A percentile compares a stretch with the other conserved stretches of the same genome.
These are phyloP conservation scores for Diloba caeruleocephala DNA, from an alignment of 2,888 invertebrate genomes.

Conservation along the genomic window DNA sequence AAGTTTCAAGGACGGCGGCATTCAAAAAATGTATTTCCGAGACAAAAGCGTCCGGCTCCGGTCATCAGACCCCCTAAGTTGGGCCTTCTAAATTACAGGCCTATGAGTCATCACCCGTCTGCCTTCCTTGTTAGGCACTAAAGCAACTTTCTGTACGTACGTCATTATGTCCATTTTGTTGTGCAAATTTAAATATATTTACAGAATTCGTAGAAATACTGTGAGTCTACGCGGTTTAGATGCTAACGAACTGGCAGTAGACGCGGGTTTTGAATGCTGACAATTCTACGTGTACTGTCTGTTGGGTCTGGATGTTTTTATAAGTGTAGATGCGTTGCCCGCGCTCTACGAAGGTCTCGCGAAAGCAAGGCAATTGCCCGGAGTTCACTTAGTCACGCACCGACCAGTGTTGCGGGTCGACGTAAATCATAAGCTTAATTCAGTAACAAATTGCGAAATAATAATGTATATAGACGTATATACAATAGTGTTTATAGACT, in stretches of 20 bases:
- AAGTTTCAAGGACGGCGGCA: conserved; percentile 18
- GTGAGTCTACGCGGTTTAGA: conserved; percentile 23
- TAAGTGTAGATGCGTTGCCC: too few species aligned
- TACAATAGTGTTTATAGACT: too few species aligned
- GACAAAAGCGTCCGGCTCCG: conserved; percentile 36
- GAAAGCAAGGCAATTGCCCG: too few species aligned
- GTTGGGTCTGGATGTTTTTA: too few species aligned
- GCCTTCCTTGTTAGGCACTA: conserved; percentile 44
- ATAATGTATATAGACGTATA: too few species aligned
- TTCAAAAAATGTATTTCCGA: conserved; percentile 17
- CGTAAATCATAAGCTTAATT: too few species aligned
- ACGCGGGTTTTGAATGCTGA: conserved; percentile 8
- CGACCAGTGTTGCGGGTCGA: too few species aligned
- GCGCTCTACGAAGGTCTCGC: too few species aligned
- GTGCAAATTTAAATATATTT: conserved; percentile 49
- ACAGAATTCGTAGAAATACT: conserved; percentile 45
- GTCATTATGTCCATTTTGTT: conserved; percentile 51
- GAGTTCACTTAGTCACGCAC: too few species aligned
- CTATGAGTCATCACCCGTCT: conserved; percentile 49
- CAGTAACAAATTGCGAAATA: too few species aligned
- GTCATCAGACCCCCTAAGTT: conserved; percentile 29
- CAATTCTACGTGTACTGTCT: neutral
- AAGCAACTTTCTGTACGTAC: conserved; percentile 48
- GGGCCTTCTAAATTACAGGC: conserved; percentile 47
- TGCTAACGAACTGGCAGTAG: conserved; percentile 22